Evolutionary conservation across 1,140 invertebrate genomes (phyloP).

Genomic region (Leptinotarsa texana): DNA sequence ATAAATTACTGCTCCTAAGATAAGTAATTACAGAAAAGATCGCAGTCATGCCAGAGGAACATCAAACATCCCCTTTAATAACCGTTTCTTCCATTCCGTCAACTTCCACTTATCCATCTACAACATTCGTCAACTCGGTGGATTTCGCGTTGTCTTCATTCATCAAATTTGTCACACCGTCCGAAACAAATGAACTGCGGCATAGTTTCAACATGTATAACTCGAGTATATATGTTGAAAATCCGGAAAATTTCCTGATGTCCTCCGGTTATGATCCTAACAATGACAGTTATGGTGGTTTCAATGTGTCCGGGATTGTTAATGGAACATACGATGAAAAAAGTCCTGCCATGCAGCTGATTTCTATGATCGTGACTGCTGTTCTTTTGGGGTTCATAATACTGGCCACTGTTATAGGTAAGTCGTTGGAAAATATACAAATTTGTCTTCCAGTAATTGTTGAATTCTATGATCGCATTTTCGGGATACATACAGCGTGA

Average conservation of each 20-base stretch:
- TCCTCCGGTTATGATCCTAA: constrained; percentile 15
- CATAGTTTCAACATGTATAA: constrained; percentile 22
- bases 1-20: neutral
- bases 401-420: constrained; percentile 63
- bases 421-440: constrained; percentile 39
- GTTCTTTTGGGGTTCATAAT: constrained; percentile 63
- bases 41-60: neutral
- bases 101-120: neutral
- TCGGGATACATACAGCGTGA: too few relatives aligned
- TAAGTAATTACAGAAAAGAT: neutral
- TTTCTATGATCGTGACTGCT: constrained; percentile 60
- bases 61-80: neutral
- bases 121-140: neutral
- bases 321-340: neutral
- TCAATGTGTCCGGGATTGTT: neutral
- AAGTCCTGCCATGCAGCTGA: constrained; percentile 41
- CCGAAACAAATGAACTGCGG: neutral
- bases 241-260: constrained; percentile 36
- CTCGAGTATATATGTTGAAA: constrained; percentile 39
- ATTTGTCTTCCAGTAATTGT: neutral
- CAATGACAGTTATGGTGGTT: constrained; percentile 18
- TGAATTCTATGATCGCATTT: neutral
- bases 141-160: neutral
- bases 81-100: neutral
- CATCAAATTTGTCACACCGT: neutral